Conservation (phyloP, 2,113 vertebrate species). For the Hypomesus transpacificus region DNA sequence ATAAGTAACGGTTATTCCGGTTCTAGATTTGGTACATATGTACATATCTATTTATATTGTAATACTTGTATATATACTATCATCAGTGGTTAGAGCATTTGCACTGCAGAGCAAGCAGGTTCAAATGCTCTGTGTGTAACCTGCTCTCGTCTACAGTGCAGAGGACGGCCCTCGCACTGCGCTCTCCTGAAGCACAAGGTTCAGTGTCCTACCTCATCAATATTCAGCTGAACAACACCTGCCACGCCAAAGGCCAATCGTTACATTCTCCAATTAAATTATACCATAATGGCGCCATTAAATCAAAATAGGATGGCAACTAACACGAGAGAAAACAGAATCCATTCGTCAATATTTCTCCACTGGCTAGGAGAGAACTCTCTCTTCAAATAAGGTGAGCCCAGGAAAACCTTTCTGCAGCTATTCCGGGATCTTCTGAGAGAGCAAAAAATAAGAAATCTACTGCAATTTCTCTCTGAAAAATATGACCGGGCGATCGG, state of each 20-base stretch:
- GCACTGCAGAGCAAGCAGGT: too few species aligned
- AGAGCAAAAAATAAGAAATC: neutral
- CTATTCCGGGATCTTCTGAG: neutral
- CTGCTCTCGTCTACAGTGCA: neutral
- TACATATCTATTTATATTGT: too few species aligned
- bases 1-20: too few species aligned
- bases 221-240: neutral
- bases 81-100: too few species aligned
- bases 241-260: neutral
- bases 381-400: neutral
- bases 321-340: neutral
- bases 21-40: too few species aligned
- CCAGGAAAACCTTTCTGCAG: neutral
- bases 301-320: neutral
- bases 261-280: neutral
- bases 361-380: neutral
- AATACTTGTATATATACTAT: too few species aligned
- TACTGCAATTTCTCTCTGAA: neutral
- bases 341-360: neutral
- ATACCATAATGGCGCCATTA: neutral
- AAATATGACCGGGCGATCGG: slow-evolving; percentile 32
- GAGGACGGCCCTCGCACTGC: neutral
- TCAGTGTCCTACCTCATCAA: neutral
- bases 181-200: neutral
- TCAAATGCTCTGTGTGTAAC: too few species aligned